Conservation (phyloP, 2,888 invertebrate genomes). For the Cephus rjabovi region DNA sequence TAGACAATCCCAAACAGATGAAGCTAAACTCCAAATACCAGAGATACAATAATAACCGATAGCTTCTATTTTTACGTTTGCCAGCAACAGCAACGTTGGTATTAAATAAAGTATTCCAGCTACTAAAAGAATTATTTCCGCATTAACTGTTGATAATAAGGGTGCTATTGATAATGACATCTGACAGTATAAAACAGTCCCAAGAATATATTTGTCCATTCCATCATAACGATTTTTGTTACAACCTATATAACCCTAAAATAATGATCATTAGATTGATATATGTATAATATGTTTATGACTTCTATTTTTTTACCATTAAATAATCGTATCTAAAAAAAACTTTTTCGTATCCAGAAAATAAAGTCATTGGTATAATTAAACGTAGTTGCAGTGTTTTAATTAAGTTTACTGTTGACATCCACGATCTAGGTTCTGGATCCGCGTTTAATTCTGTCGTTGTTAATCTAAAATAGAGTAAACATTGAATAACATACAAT, state of each 20-base stretch:
- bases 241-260: not conserved
- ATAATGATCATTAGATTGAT: not conserved
- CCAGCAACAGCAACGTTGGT: not conserved
- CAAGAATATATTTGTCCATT: not conserved
- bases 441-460: not conserved
- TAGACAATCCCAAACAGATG: not conserved
- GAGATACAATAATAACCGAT: not conserved
- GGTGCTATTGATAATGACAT: not conserved
- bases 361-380: not conserved
- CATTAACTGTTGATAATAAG: not conserved
- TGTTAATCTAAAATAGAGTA: not conserved
- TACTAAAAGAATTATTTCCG: not conserved
- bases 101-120: not conserved
- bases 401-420: not conserved
- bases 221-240: not conserved
- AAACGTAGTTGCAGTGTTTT: not conserved
- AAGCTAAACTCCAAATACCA: not conserved
- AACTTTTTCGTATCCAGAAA: not conserved
- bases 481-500: not conserved
- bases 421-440: not conserved
- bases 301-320: not conserved
- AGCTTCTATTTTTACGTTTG: not conserved
- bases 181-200: not conserved
- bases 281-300: not conserved
- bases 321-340: not conserved